These are phyloP conservation scores for Anthonomus grandis DNA, from an alignment of 1,140 invertebrate genomes.

Conservation along the genomic window DNA sequence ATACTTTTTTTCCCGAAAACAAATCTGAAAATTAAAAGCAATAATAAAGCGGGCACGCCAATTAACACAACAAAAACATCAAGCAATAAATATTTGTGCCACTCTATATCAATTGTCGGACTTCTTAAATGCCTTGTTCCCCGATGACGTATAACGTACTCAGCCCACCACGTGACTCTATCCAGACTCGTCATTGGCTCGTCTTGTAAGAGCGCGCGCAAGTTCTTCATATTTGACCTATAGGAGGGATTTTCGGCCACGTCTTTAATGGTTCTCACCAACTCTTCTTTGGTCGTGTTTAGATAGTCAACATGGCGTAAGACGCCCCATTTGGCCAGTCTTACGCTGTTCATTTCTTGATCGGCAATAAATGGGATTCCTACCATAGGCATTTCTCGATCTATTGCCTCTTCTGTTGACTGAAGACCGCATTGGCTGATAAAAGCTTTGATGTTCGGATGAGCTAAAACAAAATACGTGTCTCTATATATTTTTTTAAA, in stretches of 20 bases:
- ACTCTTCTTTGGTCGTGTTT: conserved; percentile 28
- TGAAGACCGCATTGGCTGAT: conserved; percentile 54
- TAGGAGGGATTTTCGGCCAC: conserved; percentile 32
- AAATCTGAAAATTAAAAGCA: neutral
- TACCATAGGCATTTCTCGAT: conserved; percentile 53
- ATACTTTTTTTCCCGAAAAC: neutral
- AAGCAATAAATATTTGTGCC: conserved; percentile 50
- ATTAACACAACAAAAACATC: conserved; percentile 44
- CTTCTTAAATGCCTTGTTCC: conserved; percentile 46
- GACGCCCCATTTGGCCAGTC: conserved; percentile 31
- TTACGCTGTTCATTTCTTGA: conserved; percentile 42
- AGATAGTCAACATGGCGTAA: conserved; percentile 33
- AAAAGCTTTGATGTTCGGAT: conserved; percentile 49
- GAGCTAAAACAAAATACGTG: conserved; percentile 41
- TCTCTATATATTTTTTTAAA: no score
- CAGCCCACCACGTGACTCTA: conserved; percentile 52
- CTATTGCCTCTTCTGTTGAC: conserved; percentile 52
- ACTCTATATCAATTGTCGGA: conserved; percentile 43
- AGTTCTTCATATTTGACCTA: conserved; percentile 28
- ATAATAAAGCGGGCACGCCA: neutral
- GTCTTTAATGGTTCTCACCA: conserved; percentile 23
- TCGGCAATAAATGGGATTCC: conserved; percentile 49
- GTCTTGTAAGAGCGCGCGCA: conserved; percentile 32
- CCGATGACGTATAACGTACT: conserved; percentile 51
- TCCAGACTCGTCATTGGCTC: conserved; percentile 45